A percentile compares a stretch with the other conserved stretches of the same genome.
phyloP scores from a whole-genome alignment of 2,888 invertebrate genomes.

The Xanthia icteritia region DNA sequence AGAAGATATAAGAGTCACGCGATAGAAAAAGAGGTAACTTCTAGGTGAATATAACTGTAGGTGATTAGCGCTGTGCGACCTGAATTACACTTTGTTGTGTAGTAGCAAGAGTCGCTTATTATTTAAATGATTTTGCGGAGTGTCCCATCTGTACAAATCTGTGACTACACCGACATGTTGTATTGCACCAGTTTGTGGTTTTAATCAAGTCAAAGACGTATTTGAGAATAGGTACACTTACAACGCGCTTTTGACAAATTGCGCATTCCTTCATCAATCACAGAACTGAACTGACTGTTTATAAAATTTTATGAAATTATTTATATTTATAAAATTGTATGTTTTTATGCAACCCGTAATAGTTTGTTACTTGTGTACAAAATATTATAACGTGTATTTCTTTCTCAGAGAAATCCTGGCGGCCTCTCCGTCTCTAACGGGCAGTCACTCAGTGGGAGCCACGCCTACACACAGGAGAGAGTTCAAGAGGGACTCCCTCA shows the following conservation, averaged over 20 bases:
- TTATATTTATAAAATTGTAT: no score
- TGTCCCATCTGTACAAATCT: no score
- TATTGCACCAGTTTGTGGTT: neutral
- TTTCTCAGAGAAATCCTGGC: conserved; percentile 92
- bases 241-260: no score
- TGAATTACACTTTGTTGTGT: no score
- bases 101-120: no score
- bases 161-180: neutral
- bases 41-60: no score
- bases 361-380: neutral
- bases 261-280: neutral
- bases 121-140: no score
- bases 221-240: neutral
- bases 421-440: conserved; percentile 88
- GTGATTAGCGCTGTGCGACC: no score
- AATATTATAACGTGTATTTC: conserved; percentile 6
- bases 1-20: no score
- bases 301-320: no score
- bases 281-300: neutral
- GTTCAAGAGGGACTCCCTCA: conserved; percentile 81
- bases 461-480: conserved; percentile 84
- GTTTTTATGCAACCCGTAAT: neutral
- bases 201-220: neutral
- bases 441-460: conserved; percentile 76
- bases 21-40: no score